Evolutionary conservation across 1,140 invertebrate species (phyloP).

Genomic region (Cherax quadricarinatus): DNA sequence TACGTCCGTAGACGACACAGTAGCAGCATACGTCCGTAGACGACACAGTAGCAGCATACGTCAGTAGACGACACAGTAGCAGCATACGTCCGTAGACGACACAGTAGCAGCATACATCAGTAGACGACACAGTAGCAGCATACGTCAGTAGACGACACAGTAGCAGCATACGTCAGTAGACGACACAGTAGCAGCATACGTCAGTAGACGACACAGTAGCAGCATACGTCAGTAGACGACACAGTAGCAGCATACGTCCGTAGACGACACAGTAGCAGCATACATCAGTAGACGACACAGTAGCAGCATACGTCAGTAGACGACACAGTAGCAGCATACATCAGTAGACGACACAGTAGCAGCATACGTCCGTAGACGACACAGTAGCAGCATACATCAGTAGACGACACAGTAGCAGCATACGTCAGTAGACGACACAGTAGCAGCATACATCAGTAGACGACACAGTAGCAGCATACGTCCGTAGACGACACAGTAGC

Average conservation of each 20-base stretch:
- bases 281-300: neutral
- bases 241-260: neutral
- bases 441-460: neutral
- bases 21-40: neutral
- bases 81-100: neutral
- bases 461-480: neutral
- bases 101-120: neutral
- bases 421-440: neutral
- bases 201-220: neutral
- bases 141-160: neutral
- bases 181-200: neutral
- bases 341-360: neutral
- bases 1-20: neutral
- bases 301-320: neutral
- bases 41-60: neutral
- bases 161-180: neutral
- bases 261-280: neutral
- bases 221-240: neutral
- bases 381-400: neutral
- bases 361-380: neutral
- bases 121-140: neutral
- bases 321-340: too few relatives aligned
- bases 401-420: neutral
- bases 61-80: neutral
- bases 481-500: neutral